Evolutionary conservation across 2,888 invertebrate genomes (phyloP).

Genomic region (Hypsopygia costalis): DNA sequence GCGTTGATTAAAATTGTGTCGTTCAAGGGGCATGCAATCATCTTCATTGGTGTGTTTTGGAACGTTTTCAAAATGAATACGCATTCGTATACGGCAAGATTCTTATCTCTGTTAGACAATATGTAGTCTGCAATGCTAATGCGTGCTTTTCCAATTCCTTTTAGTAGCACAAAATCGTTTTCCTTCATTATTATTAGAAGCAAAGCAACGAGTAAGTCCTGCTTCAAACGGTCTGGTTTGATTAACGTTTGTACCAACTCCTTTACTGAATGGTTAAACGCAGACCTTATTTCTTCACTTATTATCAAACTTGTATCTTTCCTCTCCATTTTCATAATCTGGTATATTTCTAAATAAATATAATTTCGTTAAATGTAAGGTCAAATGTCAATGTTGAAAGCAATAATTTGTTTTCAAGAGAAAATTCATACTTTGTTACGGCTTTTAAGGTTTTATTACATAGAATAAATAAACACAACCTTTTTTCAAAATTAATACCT

Average conservation of each 20-base stretch:
- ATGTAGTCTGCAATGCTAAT: slow-evolving; percentile 29
- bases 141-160: slow-evolving; percentile 18
- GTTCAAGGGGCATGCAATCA: slow-evolving; percentile 27
- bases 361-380: too few species aligned
- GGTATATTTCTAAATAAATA: too few species aligned
- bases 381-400: too few species aligned
- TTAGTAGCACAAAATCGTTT: slow-evolving; percentile 37
- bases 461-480: too few species aligned
- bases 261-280: slow-evolving; percentile 33
- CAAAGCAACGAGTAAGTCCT: slow-evolving; percentile 41
- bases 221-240: slow-evolving; percentile 42
- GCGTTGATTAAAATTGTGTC: slow-evolving; percentile 35
- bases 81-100: slow-evolving; percentile 23
- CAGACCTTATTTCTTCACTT: slow-evolving; percentile 31
- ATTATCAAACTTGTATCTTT: slow-evolving; percentile 23
- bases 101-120: slow-evolving; percentile 19
- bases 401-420: too few species aligned
- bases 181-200: slow-evolving; percentile 42
- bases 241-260: slow-evolving; percentile 42
- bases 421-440: too few species aligned
- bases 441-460: too few species aligned
- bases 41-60: slow-evolving; percentile 26
- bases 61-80: slow-evolving; percentile 27
- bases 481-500: too few species aligned
- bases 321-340: slow-evolving; percentile 34